Evolutionary conservation across 2,797 vertebrate species (phyloP).

Genomic region (Chrysocyon brachyurus): DNA sequence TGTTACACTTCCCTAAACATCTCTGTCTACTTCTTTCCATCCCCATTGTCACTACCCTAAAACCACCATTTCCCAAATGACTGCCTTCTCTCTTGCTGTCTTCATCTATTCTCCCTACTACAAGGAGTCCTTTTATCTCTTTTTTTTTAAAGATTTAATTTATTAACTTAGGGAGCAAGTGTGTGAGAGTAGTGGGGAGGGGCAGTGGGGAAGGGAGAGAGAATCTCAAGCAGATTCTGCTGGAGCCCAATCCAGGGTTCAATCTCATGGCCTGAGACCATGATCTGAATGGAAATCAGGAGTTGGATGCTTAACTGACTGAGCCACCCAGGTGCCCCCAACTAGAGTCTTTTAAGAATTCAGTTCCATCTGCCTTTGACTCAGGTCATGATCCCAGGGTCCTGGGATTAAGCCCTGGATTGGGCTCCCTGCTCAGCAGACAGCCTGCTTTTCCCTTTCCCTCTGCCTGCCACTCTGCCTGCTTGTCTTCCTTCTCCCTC

Average conservation of each 20-base stretch:
- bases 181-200: background rate
- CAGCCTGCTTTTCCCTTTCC: no score
- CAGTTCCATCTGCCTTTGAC: background rate
- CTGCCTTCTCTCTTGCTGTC: background rate
- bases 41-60: background rate
- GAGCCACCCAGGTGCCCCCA: background rate
- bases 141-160: background rate
- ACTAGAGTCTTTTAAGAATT: background rate
- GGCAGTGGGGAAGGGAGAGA: background rate
- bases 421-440: no score
- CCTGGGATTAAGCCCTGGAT: no score
- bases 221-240: background rate
- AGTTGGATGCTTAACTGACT: background rate
- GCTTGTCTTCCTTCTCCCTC: no score
- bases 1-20: background rate
- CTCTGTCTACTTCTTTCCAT: slow-evolving; percentile 14
- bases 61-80: background rate
- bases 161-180: background rate
- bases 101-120: background rate
- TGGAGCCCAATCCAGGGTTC: background rate
- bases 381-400: no score
- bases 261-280: background rate
- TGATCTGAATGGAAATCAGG: background rate
- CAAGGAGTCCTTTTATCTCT: background rate
- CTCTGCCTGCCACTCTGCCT: no score